Conservation (phyloP, 30 jellyfish, hydroid and myxozoan species). For the Chironex yamaguchii region DNA sequence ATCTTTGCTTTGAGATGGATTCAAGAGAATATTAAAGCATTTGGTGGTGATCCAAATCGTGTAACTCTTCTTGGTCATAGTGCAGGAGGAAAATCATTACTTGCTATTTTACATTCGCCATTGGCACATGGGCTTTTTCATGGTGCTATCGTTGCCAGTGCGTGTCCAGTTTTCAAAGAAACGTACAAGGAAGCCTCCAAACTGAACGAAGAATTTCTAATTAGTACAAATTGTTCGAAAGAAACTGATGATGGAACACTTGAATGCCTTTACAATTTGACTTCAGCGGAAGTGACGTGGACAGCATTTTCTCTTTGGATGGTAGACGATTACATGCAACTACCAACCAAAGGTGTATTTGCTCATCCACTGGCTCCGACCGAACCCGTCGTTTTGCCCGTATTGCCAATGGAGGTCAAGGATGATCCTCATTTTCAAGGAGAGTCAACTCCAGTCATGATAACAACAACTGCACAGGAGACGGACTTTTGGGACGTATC, state of each 20-base stretch:
- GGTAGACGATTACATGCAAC: too few relatives aligned
- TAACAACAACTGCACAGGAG: slow-evolving; percentile 67
- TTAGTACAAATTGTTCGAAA: not conserved
- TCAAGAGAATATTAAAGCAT: slow-evolving; percentile 27
- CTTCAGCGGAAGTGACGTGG: too few relatives aligned
- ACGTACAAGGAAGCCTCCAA: slow-evolving; percentile 13
- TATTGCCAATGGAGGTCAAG: too few relatives aligned
- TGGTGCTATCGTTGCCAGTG: slow-evolving; percentile 42
- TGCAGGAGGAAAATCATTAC: slow-evolving; percentile 54
- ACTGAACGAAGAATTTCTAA: slow-evolving; percentile 9
- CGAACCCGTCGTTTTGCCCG: too few relatives aligned
- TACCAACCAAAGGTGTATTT: too few relatives aligned
- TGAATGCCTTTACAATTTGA: slow-evolving; percentile 33
- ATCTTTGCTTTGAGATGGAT: slow-evolving; percentile 48
- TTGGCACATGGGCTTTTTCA: slow-evolving; percentile 59
- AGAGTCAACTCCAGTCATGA: too few relatives aligned
- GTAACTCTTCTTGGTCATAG: slow-evolving; percentile 46
- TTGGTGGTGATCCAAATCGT: slow-evolving; percentile 62
- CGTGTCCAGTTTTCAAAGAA: slow-evolving; percentile 24
- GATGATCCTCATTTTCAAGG: too few relatives aligned
- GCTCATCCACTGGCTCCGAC: too few relatives aligned
- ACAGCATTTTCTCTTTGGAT: too few relatives aligned
- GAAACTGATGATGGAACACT: not conserved
- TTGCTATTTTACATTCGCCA: slow-evolving; percentile 45
- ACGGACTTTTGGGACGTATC: too few relatives aligned